Conservation (phyloP, 2,797 vertebrate species). For the Anomalospiza imberbis region DNA sequence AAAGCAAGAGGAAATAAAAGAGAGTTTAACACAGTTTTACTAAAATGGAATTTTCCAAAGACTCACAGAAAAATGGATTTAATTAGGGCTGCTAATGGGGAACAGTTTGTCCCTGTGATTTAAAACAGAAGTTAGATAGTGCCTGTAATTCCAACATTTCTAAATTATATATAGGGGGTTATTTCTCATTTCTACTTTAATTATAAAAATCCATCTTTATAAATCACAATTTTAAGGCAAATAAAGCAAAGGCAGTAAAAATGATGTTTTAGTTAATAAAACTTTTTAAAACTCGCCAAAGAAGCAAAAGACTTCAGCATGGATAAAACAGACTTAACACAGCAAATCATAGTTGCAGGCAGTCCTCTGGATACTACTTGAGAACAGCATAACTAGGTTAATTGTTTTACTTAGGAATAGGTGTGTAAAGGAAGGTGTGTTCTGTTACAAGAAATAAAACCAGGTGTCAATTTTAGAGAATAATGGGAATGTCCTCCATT, state of each 20-base stretch:
- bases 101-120: slow-evolving; percentile 71
- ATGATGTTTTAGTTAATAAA: slow-evolving; percentile 27
- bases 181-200: slow-evolving; percentile 72
- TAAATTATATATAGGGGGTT: slow-evolving; percentile 69
- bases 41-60: slow-evolving; percentile 75
- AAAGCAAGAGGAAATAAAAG: slow-evolving; percentile 65
- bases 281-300: neutral
- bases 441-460: neutral
- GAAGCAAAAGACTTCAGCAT: neutral
- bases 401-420: neutral
- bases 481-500: neutral
- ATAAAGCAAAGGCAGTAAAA: slow-evolving; percentile 37
- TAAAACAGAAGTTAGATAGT: slow-evolving; percentile 63
- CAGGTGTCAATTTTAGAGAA: neutral
- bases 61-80: slow-evolving; percentile 76
- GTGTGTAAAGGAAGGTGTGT: neutral
- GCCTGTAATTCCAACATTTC: slow-evolving; percentile 67
- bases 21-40: slow-evolving; percentile 63
- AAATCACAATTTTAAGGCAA: slow-evolving; percentile 54
- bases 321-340: neutral
- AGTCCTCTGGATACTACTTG: neutral
- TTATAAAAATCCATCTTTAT: slow-evolving; percentile 67
- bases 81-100: slow-evolving; percentile 77
- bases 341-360: neutral
- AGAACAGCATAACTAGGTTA: neutral